These are phyloP conservation scores for Brienomyrus brachyistius DNA, from an alignment of 2,113 vertebrate genomes.

Conservation along the genomic window DNA sequence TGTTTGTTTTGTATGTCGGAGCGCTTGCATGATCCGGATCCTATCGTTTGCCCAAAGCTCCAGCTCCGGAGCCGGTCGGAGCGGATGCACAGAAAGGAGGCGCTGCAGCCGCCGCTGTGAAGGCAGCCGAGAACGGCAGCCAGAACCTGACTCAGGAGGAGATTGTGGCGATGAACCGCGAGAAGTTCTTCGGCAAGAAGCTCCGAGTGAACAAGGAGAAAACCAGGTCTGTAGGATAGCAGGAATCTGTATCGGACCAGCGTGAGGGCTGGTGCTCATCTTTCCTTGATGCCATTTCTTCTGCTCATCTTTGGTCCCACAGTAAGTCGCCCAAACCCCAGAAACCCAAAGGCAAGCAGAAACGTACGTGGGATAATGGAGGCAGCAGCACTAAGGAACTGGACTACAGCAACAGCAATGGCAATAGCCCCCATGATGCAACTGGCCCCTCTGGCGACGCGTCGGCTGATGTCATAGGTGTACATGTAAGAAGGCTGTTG, in stretches of 20 bases:
- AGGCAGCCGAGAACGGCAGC: constrained; percentile 60
- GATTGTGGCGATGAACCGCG: constrained; percentile 73
- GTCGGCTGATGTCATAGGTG: constrained; percentile 44
- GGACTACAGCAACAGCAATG: constrained; percentile 77
- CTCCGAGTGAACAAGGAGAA: constrained; percentile 62
- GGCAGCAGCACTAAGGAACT: constrained; percentile 72
- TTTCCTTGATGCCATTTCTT: neutral
- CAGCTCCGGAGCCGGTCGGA: constrained; percentile 57
- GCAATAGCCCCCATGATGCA: constrained; percentile 35
- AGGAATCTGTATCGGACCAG: neutral
- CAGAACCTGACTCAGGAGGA: constrained; percentile 77
- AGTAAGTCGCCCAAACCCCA: constrained; percentile 82
- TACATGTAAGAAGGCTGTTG: neutral
- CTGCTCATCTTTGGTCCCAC: neutral
- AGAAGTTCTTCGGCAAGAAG: constrained; percentile 81
- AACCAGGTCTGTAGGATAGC: constrained; percentile 52
- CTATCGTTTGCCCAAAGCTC: constrained; percentile 41
- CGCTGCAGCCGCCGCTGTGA: constrained; percentile 40
- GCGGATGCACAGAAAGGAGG: constrained; percentile 51
- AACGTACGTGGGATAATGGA: constrained; percentile 76
- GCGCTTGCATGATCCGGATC: neutral
- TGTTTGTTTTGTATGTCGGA: neutral
- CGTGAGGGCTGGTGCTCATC: neutral
- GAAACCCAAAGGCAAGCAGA: constrained; percentile 74
- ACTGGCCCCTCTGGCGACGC: constrained; percentile 49